Conservation (phyloP, 2,797 vertebrate species). For the Tenualosa thibaudeaui region DNA sequence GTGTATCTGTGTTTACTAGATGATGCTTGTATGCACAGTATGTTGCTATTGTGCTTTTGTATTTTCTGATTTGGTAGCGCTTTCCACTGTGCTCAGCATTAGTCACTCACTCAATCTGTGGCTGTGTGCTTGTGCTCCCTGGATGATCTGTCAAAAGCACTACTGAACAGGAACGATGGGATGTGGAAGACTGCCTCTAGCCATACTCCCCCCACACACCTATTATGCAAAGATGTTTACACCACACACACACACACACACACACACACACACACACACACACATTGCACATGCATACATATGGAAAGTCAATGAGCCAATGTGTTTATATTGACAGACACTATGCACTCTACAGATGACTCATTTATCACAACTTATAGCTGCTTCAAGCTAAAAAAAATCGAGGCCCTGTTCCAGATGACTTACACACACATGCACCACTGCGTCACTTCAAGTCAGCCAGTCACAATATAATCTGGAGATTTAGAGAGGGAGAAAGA, state of each 20-base stretch:
- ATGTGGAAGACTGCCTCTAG: background rate
- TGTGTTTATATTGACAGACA: background rate
- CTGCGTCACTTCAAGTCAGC: background rate
- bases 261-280: background rate
- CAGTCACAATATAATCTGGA: background rate
- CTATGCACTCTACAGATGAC: background rate
- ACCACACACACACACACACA: background rate
- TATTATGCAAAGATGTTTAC: background rate
- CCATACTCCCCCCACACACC: background rate
- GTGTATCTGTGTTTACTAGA: background rate
- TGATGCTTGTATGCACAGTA: background rate
- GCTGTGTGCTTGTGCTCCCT: background rate
- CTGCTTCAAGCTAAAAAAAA: background rate
- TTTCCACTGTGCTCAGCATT: background rate
- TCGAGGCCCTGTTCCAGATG: background rate
- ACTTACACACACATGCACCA: background rate
- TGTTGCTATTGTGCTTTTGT: background rate
- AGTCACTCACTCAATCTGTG: background rate
- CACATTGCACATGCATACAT: background rate
- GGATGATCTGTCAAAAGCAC: conserved; percentile 5
- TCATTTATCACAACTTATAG: background rate
- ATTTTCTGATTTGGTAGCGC: background rate
- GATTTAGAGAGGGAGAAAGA: background rate
- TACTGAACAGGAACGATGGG: background rate
- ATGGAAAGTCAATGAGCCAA: background rate